Conservation (phyloP, 2,113 vertebrate species). For the Patagioenas fasciata region DNA sequence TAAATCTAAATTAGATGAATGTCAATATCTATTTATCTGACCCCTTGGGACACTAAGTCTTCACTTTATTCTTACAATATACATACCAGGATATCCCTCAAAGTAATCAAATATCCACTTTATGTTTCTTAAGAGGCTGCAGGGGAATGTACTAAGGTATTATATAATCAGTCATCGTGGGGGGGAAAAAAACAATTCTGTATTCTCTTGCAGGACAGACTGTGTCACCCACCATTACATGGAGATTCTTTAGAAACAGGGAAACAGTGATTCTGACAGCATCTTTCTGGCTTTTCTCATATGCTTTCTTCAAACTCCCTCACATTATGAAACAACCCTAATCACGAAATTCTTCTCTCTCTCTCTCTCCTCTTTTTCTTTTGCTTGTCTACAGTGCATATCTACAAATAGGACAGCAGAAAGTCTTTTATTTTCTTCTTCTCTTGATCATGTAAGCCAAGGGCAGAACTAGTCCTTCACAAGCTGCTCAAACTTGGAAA, state of each 20-base stretch:
- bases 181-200: not conserved
- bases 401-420: not conserved
- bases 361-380: not conserved
- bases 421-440: not conserved
- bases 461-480: not conserved
- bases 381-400: not conserved
- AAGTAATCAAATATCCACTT: not conserved
- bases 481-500: not conserved
- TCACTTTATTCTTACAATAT: not conserved
- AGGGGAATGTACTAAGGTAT: not conserved
- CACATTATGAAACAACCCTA: not conserved
- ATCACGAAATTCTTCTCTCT: not conserved
- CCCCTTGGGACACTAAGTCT: not conserved
- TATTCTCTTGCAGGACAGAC: not conserved
- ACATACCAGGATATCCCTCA: not conserved
- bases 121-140: not conserved
- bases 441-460: not conserved
- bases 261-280: not conserved
- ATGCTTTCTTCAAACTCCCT: not conserved
- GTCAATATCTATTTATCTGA: not conserved
- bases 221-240: not conserved
- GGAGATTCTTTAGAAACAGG: not conserved
- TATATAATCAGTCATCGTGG: not conserved
- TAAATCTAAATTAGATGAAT: not conserved
- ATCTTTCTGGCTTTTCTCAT: not conserved